phyloP scores from a whole-genome alignment of 1,140 invertebrate genomes.

The Neoseiulus cucumeris region DNA sequence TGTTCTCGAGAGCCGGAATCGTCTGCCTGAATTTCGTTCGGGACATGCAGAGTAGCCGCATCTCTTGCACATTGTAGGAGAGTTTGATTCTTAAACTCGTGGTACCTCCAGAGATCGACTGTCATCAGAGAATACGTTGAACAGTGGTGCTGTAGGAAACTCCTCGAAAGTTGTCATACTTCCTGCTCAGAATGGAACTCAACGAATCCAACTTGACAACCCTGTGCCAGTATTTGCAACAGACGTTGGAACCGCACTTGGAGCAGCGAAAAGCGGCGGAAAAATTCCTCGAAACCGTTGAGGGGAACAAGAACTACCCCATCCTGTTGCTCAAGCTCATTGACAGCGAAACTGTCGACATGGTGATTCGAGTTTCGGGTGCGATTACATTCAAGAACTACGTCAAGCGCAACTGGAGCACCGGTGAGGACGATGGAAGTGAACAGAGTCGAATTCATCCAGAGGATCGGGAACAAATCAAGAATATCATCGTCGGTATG shows the following conservation, averaged over 20 bases:
- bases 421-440: constrained; percentile 12
- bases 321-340: constrained; percentile 62
- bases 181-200: neutral
- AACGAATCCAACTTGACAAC: neutral
- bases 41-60: too few relatives aligned
- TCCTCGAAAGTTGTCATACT: too few relatives aligned
- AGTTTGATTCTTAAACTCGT: too few relatives aligned
- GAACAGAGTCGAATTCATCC: constrained; percentile 43
- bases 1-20: too few relatives aligned
- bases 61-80: too few relatives aligned
- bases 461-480: constrained; percentile 54
- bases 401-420: constrained; percentile 73
- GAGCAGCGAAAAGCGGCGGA: constrained; percentile 40
- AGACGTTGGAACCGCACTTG: neutral
- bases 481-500: constrained; percentile 63
- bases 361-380: constrained; percentile 58
- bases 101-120: too few relatives aligned
- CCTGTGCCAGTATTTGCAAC: neutral
- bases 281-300: constrained; percentile 70
- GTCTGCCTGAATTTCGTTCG: too few relatives aligned
- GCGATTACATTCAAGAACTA: constrained; percentile 91
- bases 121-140: too few relatives aligned
- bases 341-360: constrained; percentile 49
- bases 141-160: too few relatives aligned
- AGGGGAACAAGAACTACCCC: constrained; percentile 74